A percentile compares a stretch with the other conserved stretches of the same genome.
phyloP scores from a whole-genome alignment of 2,888 invertebrate genomes.

The Liopterus haemorrhoidalis region DNA sequence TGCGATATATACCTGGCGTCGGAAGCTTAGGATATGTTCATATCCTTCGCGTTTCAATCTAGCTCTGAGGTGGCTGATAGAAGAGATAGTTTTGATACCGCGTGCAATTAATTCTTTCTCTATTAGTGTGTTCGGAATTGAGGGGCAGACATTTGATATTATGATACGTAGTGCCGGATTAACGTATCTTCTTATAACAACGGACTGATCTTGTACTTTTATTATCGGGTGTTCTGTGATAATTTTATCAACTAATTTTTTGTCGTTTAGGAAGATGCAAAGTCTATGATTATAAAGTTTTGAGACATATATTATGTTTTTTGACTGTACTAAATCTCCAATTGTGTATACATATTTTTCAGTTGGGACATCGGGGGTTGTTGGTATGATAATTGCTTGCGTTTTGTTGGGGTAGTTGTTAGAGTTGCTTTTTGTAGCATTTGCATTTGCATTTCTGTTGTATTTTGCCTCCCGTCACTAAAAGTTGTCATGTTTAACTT shows the following conservation, averaged over 20 bases:
- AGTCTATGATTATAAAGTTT: conserved; percentile 20
- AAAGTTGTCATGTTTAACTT: no score
- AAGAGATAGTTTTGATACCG: not conserved
- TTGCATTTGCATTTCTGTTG: no score
- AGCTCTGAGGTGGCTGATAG: no score
- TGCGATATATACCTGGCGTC: no score
- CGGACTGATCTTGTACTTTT: conserved; percentile 4
- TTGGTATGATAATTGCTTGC: conserved; percentile 19
- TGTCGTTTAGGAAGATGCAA: conserved; percentile 18
- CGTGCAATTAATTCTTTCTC: not conserved
- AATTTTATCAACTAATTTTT: conserved; percentile 12
- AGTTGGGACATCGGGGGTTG: conserved; percentile 11
- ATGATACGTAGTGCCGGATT: conserved; percentile 1
- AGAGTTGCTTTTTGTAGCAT: no score
- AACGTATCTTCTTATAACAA: not conserved
- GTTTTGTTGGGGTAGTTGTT: no score
- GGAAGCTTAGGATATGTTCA: conserved; percentile 21
- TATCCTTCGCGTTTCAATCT: no score
- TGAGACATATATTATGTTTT: conserved; percentile 15
- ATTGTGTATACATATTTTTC: conserved; percentile 17
- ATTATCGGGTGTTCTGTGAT: conserved; percentile 9
- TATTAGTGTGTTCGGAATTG: conserved; percentile 6
- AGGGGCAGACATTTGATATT: not conserved
- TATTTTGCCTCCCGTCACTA: no score
- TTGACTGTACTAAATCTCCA: conserved; percentile 9